Conservation (phyloP, 2,797 vertebrate genomes). For the Pelodytes ibericus region DNA sequence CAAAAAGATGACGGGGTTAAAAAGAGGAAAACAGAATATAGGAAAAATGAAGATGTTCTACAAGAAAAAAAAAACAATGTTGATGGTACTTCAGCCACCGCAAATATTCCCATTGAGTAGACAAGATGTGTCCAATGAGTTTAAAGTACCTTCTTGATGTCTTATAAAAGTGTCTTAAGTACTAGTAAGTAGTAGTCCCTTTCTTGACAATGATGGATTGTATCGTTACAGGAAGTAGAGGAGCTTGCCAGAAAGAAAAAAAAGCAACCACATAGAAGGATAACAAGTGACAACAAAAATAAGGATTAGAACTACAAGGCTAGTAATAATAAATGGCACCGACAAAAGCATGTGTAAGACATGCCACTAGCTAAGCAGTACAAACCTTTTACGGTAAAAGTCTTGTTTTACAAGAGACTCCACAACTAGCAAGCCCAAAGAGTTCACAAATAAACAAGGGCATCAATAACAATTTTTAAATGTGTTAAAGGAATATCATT, state of each 20-base stretch:
- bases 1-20: not conserved
- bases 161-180: not conserved
- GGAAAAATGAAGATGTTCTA: conserved; percentile 4
- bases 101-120: not conserved
- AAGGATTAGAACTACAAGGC: not conserved
- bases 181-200: conserved; percentile 1
- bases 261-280: no score
- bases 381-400: no score
- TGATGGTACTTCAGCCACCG: conserved; percentile 10
- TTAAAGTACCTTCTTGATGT: conserved; percentile 18
- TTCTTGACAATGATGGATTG: conserved; percentile 12
- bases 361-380: no score
- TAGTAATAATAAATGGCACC: not conserved
- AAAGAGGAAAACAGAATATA: not conserved
- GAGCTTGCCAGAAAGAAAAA: not conserved
- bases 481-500: no score
- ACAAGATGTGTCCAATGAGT: conserved; percentile 11
- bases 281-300: conserved; percentile 3
- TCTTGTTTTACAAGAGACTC: no score
- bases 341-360: not conserved
- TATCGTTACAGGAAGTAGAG: conserved; percentile 4
- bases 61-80: not conserved
- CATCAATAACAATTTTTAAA: no score
- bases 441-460: no score
- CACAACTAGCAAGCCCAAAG: no score